These are phyloP conservation scores for Puntigrus tetrazona DNA, from an alignment of 2,113 vertebrate genomes.

Conservation along the genomic window DNA sequence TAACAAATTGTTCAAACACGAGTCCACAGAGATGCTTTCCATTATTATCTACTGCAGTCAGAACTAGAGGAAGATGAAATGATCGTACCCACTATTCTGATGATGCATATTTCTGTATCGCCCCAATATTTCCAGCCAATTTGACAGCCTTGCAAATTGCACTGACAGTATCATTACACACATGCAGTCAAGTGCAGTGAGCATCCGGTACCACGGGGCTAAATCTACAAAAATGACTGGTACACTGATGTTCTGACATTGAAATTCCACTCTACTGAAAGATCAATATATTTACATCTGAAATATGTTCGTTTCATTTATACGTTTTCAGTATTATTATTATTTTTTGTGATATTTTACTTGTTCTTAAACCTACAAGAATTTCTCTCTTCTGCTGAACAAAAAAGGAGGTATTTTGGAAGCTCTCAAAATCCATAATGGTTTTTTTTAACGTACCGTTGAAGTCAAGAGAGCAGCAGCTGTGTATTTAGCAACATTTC, in stretches of 20 bases:
- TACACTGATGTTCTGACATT: background rate
- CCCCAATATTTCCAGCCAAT: background rate
- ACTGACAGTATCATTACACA: slow-evolving; percentile 20
- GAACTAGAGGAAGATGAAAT: slow-evolving; percentile 18
- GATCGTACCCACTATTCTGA: background rate
- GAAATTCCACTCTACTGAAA: background rate
- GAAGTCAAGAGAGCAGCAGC: no score
- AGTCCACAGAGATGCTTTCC: slow-evolving; percentile 3
- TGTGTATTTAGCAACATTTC: no score
- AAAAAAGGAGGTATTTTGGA: no score
- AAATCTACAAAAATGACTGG: background rate
- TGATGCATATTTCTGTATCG: background rate
- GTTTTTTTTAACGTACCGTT: no score
- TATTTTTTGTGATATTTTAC: background rate
- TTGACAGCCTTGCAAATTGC: slow-evolving; percentile 12
- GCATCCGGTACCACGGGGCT: background rate
- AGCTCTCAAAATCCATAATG: no score
- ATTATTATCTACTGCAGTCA: background rate
- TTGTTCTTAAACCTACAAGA: no score
- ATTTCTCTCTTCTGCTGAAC: no score
- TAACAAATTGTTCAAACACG: slow-evolving; percentile 12
- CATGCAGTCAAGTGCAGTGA: background rate
- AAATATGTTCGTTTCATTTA: no score
- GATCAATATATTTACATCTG: background rate
- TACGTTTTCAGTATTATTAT: no score